phyloP scores from a whole-genome alignment of 2,113 vertebrate genomes.

The Morone saxatilis region DNA sequence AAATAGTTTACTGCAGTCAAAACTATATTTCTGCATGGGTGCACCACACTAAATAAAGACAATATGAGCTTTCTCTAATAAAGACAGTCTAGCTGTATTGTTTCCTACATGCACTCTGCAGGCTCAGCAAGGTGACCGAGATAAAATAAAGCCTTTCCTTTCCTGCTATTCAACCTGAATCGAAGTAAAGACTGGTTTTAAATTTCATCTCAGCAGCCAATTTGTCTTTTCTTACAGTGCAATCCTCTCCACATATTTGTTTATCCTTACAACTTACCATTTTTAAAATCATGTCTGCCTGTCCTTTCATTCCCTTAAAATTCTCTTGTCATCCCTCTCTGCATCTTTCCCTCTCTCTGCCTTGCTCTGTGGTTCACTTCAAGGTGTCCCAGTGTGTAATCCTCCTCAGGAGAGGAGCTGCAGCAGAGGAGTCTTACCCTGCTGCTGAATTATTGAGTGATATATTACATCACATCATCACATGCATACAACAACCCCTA shows the following conservation, averaged over 20 bases:
- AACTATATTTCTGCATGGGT: constrained; percentile 5
- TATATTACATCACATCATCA: constrained; percentile 75
- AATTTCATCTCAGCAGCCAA: background rate
- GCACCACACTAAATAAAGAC: background rate
- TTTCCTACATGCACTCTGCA: background rate
- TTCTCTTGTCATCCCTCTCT: constrained; percentile 27
- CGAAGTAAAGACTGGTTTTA: background rate
- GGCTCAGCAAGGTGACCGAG: background rate
- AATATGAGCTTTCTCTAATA: background rate
- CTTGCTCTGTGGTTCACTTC: constrained; percentile 38
- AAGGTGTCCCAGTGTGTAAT: constrained; percentile 71
- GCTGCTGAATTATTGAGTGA: constrained; percentile 80
- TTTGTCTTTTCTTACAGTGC: constrained; percentile 7
- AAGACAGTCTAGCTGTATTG: background rate
- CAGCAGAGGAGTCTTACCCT: constrained; percentile 57
- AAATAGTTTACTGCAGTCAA: background rate
- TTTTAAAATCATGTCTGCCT: constrained; percentile 1
- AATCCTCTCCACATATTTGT: background rate
- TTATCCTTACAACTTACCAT: background rate
- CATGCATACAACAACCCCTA: constrained; percentile 46
- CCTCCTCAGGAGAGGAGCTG: constrained; percentile 61
- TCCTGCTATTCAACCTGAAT: background rate
- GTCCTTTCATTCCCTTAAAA: background rate
- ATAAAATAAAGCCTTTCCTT: background rate
- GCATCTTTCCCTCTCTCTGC: constrained; percentile 16